A percentile compares a stretch with the other conserved stretches of the same genome.
Conservation (phyloP, 1,140 invertebrate genomes). For the Drosophila lini region DNA sequence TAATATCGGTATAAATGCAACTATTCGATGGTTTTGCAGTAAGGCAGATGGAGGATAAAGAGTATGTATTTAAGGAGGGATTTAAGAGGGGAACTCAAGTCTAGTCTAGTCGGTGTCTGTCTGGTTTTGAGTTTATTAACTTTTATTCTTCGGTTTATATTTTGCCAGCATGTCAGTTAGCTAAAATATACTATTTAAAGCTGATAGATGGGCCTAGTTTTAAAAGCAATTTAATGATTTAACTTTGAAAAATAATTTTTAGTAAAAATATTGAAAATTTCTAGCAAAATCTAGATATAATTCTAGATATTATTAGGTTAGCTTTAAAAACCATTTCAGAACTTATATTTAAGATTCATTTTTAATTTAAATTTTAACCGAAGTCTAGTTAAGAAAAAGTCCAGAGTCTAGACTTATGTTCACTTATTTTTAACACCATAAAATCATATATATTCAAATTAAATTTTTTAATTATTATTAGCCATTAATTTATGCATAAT, state of each 20-base stretch:
- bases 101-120: not conserved
- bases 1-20: conserved; percentile 61
- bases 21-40: conserved; percentile 11
- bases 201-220: not conserved
- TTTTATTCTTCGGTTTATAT: not conserved
- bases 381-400: not conserved
- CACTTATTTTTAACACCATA: too few relatives aligned
- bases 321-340: not conserved
- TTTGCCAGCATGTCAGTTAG: not conserved
- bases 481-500: too few relatives aligned
- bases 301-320: not conserved
- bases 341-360: not conserved
- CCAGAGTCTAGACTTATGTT: too few relatives aligned
- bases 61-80: not conserved
- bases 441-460: not conserved
- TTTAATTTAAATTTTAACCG: not conserved
- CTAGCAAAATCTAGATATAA: too few relatives aligned
- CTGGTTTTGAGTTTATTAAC: not conserved
- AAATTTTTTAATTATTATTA: not conserved
- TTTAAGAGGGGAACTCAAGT: not conserved
- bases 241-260: too few relatives aligned
- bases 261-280: too few relatives aligned
- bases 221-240: not conserved
- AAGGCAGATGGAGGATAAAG: not conserved
- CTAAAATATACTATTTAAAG: not conserved